Evolutionary conservation across 2,888 invertebrate species (phyloP), one percentile per base, ranked within the genome.

Genomic region (Amaurobius ferox): DNA sequence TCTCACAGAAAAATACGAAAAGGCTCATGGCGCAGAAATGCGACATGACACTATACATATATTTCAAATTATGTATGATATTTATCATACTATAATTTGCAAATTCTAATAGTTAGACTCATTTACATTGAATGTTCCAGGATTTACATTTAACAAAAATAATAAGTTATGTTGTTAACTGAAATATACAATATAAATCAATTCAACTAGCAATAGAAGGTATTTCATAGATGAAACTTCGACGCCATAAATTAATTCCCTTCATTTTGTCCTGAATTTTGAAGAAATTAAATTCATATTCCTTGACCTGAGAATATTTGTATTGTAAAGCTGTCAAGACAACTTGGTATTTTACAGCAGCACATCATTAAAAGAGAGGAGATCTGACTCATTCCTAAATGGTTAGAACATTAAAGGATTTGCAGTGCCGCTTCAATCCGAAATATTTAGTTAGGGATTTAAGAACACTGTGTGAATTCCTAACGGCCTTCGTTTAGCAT

Each of bases 361-460:
- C 55, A 55, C 68, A 61, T 80, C 80, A 80, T 80, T 80, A 80
- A 80, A 80, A 73, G 55, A n/a, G 73, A 67, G 61, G 67, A 73
- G 80, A 80, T 80, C 73, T 80, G 80, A 80, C 73, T 80, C 73
- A 80, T 80, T 80, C 80, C 67, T 29, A 40, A 26, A 67, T 61
- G 80, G 79, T 79, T 73, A 67, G 80, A 73, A 67, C 80, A 80
- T 80, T 80, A 80, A 80, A 67, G 80, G 80, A 80, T 80, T 80
- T 80, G 73, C 73, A 28, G 29, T 68, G 80, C 55, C 80, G 55
- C 80, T 67, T 48, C 66, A 30, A 73, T 80, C 72, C 73, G 39
- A 67, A 80, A 80, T 80, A 80, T 80, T 80, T 80, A 80, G 80
- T 80, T 80, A 73, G 80, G 80, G 80, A 39, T 80, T 80, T 80